Base-by-base conservation (phyloP, 2,888 invertebrate genomes). In the Poecilus cupreus region DNA sequence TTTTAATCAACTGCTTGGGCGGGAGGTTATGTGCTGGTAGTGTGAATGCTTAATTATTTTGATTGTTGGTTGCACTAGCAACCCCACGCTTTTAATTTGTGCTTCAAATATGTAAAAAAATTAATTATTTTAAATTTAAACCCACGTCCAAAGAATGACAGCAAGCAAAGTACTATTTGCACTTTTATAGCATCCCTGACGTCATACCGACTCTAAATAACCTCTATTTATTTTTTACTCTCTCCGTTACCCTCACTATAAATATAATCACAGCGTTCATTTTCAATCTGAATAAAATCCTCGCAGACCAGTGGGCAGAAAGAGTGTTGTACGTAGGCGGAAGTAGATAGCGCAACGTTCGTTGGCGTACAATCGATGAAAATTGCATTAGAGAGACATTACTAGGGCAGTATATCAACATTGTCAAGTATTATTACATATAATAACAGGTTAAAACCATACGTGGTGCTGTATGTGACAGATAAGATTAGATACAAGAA, bases 361-460 rank as follows among this genome's bases (percentile, higher is more conserved):
- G 39, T 18, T 39, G 32, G 3, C 32, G 32, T 37, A 16, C 68
- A 79, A 79, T 79, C 79, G 79, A 79, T 79, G 79, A 70, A 79
- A 70, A 79, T 68, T 79, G 70, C 79, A 79, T 79, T 79, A 79
- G 79, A 26, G 49, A 39, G 51, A 70, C 70, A 79, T 79, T 68
- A 79, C 79, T 70, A 51, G 68, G 51, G 26, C 70, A 68, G 70
- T 78, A 64, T 78, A 78, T 78, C 60, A 68, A 16, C 77, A 77
- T 60, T 79, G 70, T 70, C 79, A 79, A 70, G 79, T 79, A 49
- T 68, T 79, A 79, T 79, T 79, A 64, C 32, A 68, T 79, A 79
- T 79, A 68, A 79, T 79, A 70, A 79, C 43, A 64, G 43, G 24
- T 18, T 37, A 70, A 46, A 49, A 79, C 22, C 26, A 51, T 79